phyloP scores from a whole-genome alignment of 2,113 vertebrate genomes.

The Phalacrocorax carbo region DNA sequence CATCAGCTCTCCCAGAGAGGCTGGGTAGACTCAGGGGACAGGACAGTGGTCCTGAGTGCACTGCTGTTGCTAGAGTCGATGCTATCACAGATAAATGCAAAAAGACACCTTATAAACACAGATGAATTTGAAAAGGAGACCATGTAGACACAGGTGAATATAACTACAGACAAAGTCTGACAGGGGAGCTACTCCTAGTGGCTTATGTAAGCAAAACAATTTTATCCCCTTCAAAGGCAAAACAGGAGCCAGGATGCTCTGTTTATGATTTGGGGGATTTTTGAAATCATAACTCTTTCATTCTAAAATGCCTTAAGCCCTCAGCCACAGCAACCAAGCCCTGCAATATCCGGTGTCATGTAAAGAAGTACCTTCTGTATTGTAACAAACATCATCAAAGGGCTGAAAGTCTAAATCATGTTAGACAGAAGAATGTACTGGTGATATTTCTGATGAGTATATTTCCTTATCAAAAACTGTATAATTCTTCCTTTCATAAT shows the following conservation, averaged over 20 bases:
- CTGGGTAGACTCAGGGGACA: background rate
- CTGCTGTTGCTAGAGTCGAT: background rate
- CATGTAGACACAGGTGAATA: background rate
- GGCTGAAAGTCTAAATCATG: background rate
- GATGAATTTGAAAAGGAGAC: background rate
- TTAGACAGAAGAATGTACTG: background rate
- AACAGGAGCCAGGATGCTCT: slow-evolving; percentile 26
- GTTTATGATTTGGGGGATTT: slow-evolving; percentile 72
- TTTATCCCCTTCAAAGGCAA: slow-evolving; percentile 35
- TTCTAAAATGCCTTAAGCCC: slow-evolving; percentile 66
- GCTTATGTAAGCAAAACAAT: background rate
- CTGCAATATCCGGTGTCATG: slow-evolving; percentile 51
- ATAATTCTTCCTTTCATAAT: background rate
- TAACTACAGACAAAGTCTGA: background rate
- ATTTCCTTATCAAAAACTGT: background rate
- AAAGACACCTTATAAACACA: background rate
- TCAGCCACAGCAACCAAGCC: slow-evolving; percentile 55
- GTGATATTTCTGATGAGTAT: background rate
- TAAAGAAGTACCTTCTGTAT: slow-evolving; percentile 41
- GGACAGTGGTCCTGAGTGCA: background rate
- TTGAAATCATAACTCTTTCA: slow-evolving; percentile 66
- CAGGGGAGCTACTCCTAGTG: slow-evolving; percentile 41
- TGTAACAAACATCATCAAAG: slow-evolving; percentile 68
- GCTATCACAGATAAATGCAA: background rate
- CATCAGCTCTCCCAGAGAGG: background rate